Base-by-base conservation (phyloP, 1,140 invertebrate genomes). In the Yoshiicerus persimilis region DNA sequence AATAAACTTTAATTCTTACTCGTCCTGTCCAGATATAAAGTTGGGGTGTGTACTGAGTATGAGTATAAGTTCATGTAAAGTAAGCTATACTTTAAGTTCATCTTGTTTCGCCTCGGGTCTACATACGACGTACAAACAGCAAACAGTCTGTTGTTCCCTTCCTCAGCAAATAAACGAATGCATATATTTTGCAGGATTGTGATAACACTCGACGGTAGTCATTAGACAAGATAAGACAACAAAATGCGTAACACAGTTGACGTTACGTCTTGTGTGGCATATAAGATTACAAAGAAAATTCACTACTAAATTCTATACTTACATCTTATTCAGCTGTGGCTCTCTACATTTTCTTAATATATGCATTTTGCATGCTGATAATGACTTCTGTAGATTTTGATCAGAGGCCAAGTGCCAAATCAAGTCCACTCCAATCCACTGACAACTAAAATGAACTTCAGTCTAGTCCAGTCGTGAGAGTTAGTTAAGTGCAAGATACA, bases 161-260 rank as follows among this genome's bases (percentile, higher is more conserved):
- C 34, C n/a, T 34, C 32, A 34, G 13, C 8, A 36, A 77, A 77
- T 80, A 34, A 80, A 80, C 16, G 16, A 80, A 80, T 23, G 75
- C 32, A 80, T 80, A 36, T n/a, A 80, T 80, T 80, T 38, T 80
- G 75, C 75, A 80, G 32, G 32, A 34, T 80, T 13, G 30, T n/a
- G 75, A 80, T 70, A 70, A 70, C 66, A 70, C 66, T 70, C 11
- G 66, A 80, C 75, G 75, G 75, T 38, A 80, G 34, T 80, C 75
- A 80, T 80, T 80, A 80, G 75, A 80, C 75, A 36, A 80, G 75
- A 80, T 80, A 80, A 80, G 75, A 80, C 75, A 80, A 80, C 75
- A 80, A 80, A 80, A 80, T 80, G 75, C 75, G 75, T 80, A 80
- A 80, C 75, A 80, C 75, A 80, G 75, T 80, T 80, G 75, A 80